Evolutionary conservation across 2,113 vertebrate genomes (phyloP).

Genomic region (Anhinga anhinga): DNA sequence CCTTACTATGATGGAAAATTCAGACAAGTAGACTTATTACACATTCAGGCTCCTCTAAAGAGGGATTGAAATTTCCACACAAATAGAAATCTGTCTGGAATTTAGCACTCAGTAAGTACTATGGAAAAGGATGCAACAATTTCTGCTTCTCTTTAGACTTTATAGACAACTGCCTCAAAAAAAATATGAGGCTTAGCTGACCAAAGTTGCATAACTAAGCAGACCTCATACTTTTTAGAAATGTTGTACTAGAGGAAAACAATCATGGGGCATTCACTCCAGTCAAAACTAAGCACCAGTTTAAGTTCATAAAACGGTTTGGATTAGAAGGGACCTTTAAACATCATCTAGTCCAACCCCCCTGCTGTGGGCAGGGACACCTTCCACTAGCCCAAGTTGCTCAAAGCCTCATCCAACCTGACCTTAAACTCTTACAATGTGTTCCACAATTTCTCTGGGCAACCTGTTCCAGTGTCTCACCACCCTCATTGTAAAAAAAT

Average conservation of each 20-base stretch:
- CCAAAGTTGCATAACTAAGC: not conserved
- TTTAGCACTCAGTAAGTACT: not conserved
- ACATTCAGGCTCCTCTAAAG: not conserved
- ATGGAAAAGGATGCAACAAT: not conserved
- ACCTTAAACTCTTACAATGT: rapidly evolving
- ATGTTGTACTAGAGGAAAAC: not conserved
- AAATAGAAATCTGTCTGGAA: not conserved
- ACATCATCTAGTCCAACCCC: not conserved
- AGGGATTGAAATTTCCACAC: not conserved
- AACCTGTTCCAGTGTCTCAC: not conserved
- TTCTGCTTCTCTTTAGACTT: not conserved
- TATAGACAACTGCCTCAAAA: not conserved
- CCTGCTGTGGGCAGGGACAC: not conserved
- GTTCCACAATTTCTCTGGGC: not conserved
- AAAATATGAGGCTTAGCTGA: not conserved
- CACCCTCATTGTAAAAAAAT: not conserved
- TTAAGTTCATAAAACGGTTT: not conserved
- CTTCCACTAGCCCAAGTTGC: not conserved
- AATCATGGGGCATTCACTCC: not conserved
- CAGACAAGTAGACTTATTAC: not conserved
- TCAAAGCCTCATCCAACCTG: not conserved
- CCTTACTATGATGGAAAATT: not conserved
- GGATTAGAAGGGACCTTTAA: not conserved
- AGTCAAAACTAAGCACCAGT: not conserved
- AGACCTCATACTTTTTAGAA: not conserved